These are phyloP conservation scores for Alectura lathami DNA, from an alignment of 2,113 vertebrate genomes.

Conservation along the genomic window DNA sequence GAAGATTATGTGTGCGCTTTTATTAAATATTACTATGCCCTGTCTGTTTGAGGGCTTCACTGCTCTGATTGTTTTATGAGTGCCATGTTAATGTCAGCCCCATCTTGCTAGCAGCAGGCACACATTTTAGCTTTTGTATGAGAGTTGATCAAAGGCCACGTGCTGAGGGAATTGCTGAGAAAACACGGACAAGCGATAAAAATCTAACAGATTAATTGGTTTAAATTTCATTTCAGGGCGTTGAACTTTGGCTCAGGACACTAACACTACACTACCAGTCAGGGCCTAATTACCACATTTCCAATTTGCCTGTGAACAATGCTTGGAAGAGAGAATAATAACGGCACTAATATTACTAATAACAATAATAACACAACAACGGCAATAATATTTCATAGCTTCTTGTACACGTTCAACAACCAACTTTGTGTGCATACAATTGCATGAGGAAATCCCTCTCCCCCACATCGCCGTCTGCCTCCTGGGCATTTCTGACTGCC, in stretches of 20 bases:
- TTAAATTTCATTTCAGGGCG: slow-evolving; percentile 88
- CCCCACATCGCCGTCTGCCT: not conserved
- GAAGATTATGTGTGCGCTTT: slow-evolving; percentile 94
- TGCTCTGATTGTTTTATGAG: slow-evolving; percentile 98
- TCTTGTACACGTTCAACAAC: slow-evolving; percentile 57
- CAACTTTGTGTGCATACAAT: slow-evolving; percentile 32
- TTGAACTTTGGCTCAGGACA: slow-evolving; percentile 87
- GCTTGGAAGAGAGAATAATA: slow-evolving; percentile 59
- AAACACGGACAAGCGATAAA: slow-evolving; percentile 94
- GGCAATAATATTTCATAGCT: not conserved
- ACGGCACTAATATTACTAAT: slow-evolving; percentile 18
- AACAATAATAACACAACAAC: not conserved
- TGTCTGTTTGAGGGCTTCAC: slow-evolving; percentile 87
- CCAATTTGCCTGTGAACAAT: slow-evolving; percentile 81
- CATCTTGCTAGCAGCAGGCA: slow-evolving; percentile 89
- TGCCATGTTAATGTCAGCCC: slow-evolving; percentile 98
- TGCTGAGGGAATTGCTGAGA: slow-evolving; percentile 94
- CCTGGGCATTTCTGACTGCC: slow-evolving; percentile 1
- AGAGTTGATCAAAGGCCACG: slow-evolving; percentile 95
- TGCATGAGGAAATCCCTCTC: slow-evolving; percentile 15
- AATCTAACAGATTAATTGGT: slow-evolving; percentile 97
- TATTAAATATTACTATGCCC: slow-evolving; percentile 99
- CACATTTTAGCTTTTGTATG: slow-evolving; percentile 86
- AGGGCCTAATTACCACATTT: slow-evolving; percentile 86
- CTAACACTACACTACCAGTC: slow-evolving; percentile 77